phyloP scores from a whole-genome alignment of 2,113 vertebrate genomes.

The Ornithorhynchus anatinus region DNA sequence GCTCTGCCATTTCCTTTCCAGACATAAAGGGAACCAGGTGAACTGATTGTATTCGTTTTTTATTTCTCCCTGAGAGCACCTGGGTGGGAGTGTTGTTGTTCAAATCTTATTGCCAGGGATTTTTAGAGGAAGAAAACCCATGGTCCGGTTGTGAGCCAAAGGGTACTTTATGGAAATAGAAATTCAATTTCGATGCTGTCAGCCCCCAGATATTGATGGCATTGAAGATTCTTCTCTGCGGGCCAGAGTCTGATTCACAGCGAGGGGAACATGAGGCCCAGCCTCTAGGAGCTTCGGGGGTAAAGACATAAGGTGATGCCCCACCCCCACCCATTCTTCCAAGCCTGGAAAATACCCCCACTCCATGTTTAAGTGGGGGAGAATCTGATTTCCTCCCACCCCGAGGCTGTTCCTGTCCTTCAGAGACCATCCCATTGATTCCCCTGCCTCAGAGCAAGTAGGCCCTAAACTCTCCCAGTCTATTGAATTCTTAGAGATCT shows the following conservation, averaged over 20 bases:
- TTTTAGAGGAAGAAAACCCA: slow-evolving; percentile 5
- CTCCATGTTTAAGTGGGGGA: no score
- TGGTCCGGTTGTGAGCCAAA: background rate
- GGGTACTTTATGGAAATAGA: slow-evolving; percentile 33
- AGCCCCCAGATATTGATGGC: background rate
- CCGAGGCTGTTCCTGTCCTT: no score
- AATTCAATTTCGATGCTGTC: slow-evolving; percentile 27
- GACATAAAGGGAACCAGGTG: no score
- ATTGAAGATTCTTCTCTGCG: background rate
- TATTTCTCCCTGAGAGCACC: no score
- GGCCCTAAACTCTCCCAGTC: no score
- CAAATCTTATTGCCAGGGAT: background rate
- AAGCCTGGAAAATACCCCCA: no score
- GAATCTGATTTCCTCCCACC: no score
- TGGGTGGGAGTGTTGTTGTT: background rate
- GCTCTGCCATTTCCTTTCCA: no score
- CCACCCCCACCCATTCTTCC: background rate
- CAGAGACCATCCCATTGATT: no score
- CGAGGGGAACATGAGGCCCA: background rate
- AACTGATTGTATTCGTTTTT: no score
- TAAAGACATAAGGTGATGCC: background rate
- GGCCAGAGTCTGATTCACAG: slow-evolving; percentile 7
- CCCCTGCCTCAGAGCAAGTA: no score
- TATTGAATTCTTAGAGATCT: no score
- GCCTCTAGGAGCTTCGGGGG: background rate